Evolutionary conservation across 2,797 vertebrate species (phyloP), one percentile per base, ranked within the genome.

Genomic region (Oreonectes daqikongensis): DNA sequence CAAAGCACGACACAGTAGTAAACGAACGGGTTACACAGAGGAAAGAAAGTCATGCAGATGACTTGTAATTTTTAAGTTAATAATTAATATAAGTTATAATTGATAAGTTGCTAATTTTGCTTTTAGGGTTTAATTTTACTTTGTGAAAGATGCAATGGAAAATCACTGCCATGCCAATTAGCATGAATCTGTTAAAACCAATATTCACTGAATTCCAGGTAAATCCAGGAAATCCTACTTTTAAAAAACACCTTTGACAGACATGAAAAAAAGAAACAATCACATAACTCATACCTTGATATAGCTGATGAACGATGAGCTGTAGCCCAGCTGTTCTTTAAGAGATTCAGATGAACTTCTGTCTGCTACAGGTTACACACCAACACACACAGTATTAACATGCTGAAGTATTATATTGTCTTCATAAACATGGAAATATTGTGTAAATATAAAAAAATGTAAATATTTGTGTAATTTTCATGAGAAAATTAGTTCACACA

Each of bases 301-400:
- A 85, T 95, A 97, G 88, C 84, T 94, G 85, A 94, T 84, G 71
- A 95, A 96, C 73, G 92, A 90, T 0, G 91, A 73, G 85, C 87
- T 93, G 81, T 89, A 91, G 64, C 59, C 81, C 82, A 93, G 90
- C 65, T 90, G 90, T 30, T 91, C 89, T 86, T 85, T 91, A 78
- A 89, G 86, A 78, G 85, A 89, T 86, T 92, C 92, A 44, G 94
- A 90, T 48, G 91, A 92, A 68, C 90, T 92, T 68, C 69, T 48
- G 70, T 80, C 87, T 89, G 87, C 83, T 91, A 87, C 0, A 88
- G 85, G 87, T 20, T 90, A 65, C 20, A 70, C 26, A 78, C 48
- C 55, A 14, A 70, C 4, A 24, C 18, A 17, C 10, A n/a, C 24
- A 60, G 4, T 17, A 7, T 5, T 1, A 11, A 30, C 40, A 11